Evolutionary conservation across 2,797 vertebrate species (phyloP), one percentile per base, ranked within the genome.

Genomic region (Helostoma temminkii): DNA sequence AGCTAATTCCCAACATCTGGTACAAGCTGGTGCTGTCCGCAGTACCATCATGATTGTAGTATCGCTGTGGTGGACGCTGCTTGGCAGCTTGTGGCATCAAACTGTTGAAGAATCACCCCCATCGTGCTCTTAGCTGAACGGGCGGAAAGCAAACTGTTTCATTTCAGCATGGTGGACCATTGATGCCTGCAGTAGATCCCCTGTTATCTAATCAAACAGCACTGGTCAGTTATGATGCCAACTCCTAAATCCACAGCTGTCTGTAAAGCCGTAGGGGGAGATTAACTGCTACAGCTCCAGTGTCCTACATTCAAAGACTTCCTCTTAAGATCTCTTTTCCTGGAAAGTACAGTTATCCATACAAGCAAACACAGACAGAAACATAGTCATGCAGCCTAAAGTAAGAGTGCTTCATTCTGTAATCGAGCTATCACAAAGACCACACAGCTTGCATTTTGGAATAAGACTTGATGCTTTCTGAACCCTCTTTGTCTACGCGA

Each of bases 131-230:
- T 83, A 91, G 89, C 88, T 83, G 88, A 89, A 81, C 62, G 82
- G 76, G 86, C 50, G 71, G 82, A 77, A 76, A 86, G 86, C 87
- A 91, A 91, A 91, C 89, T 82, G 83, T 89, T 92, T 91, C 85
- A 86, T 92, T 94, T 92, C 89, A 82, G 92, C 84, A 88, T 73
- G 76, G 87, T 82, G 80, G 86, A 90, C 86, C 86, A 89, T 82
- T 92, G 91, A 92, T 86, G 91, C 87, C 89, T 90, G 89, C 90
- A 88, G 91, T 91, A 87, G 82, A 83, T 88, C 91, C 88, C 86
- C 89, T 91, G 91, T 94, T 93, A 94, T 94, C 93, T 93, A 93
- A 94, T 93, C 93, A 91, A 92, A 93, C 91, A 93, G 93, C 91
- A 85, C 87, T 91, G 92, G 92, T 92, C 89, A 92, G 90, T 91